Base-by-base conservation (phyloP, 2,113 vertebrate genomes). In the Procavia capensis region DNA sequence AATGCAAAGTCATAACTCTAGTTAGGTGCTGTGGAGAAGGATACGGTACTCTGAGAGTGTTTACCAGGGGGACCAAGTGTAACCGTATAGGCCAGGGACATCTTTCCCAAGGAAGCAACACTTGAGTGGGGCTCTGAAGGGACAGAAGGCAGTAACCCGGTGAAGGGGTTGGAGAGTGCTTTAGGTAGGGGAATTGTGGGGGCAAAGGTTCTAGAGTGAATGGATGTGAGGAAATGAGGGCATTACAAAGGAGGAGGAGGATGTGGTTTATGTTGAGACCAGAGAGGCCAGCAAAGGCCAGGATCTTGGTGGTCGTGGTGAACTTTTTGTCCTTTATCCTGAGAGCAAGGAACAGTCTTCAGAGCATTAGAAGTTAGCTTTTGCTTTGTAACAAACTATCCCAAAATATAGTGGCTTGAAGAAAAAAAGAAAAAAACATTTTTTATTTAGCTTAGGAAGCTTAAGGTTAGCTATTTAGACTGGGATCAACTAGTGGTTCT, bases 11-110 rank as follows among this genome's bases (percentile, higher is more conserved):
- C 14, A 87, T 3, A 31, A 13, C 45, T 50, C 8, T 20, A 34
- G 45, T 3, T 59, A 41, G 11, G 22, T 86, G 63, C 39, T 9
- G 0, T 70, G 47, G 34, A 36, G 47, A 68, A 34, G 82, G 47
- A 1, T 25, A 3, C 0, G 2, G 63, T 14, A 2, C 22, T 31
- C 74, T 24, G 1, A 54, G 72, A 36, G 24, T 19, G 4, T 43
- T 17, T 29, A 17, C 24, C 3, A 36, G 61, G 83, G 24, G 45
- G 5, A 14, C 3, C 14, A 29, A 39, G 13, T 43, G 41, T 59
- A 47, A 9, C 11, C 17, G 9, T 3, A 9, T 25, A 43, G 29
- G 14, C 9, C 11, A 61, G 68, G 47, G 16, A 25, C 41, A 11
- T 68, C 5, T 43, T 81, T 17, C 41, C 2, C 72, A 61, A 76